phyloP scores from a whole-genome alignment of 2,888 invertebrate genomes.

The Ophioninae sp. region DNA sequence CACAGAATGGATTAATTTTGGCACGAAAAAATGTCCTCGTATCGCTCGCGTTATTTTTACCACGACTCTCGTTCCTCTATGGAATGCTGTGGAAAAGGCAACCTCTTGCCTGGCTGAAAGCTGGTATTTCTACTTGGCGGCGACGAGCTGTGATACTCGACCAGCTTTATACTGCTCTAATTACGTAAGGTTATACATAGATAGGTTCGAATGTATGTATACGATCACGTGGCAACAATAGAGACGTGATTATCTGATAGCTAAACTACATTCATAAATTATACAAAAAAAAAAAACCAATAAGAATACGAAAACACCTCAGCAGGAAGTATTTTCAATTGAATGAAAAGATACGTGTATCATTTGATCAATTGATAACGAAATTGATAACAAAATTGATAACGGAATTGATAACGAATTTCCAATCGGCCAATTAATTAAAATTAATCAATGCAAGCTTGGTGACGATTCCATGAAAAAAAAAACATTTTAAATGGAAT shows the following conservation, averaged over 20 bases:
- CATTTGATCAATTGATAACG: no score
- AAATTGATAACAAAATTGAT: no score
- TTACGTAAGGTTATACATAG: slow-evolving; percentile 21
- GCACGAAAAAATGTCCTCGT: neutral
- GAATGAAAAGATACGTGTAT: slow-evolving; percentile 10
- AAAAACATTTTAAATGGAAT: neutral
- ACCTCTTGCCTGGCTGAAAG: slow-evolving; percentile 48
- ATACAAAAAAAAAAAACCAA: slow-evolving; percentile 13
- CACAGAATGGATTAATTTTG: neutral
- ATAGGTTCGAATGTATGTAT: neutral
- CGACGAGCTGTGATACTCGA: slow-evolving; percentile 12
- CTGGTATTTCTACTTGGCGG: slow-evolving; percentile 46
- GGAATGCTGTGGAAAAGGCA: neutral
- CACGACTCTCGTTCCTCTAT: neutral
- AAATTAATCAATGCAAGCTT: neutral
- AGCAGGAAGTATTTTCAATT: slow-evolving; percentile 23
- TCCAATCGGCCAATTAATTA: neutral
- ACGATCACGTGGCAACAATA: neutral
- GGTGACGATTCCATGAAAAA: neutral
- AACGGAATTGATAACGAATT: neutral
- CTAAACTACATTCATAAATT: slow-evolving; percentile 17
- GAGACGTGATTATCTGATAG: slow-evolving; percentile 21
- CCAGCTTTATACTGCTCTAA: slow-evolving; percentile 41
- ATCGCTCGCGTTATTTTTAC: neutral
- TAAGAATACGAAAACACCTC: no score